These are phyloP conservation scores for Drosophila formosana DNA, from an alignment of 2,888 invertebrate species.

Conservation along the genomic window DNA sequence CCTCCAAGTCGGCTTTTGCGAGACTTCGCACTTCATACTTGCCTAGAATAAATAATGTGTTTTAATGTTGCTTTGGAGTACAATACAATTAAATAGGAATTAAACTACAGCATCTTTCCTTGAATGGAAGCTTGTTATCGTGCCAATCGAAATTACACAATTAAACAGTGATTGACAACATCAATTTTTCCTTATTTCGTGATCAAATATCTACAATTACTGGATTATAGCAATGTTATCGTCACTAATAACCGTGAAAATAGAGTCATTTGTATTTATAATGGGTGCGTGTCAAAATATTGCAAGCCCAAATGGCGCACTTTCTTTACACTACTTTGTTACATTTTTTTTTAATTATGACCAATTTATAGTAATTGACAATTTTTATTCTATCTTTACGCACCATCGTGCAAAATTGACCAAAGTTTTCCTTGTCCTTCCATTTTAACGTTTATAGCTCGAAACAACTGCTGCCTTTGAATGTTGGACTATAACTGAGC, in stretches of 20 bases:
- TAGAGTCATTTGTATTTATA: not conserved
- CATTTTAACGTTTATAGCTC: no score
- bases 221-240: constrained; percentile 5
- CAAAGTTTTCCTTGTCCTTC: no score
- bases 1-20: constrained; percentile 87
- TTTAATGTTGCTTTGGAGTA: not conserved
- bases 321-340: not conserved
- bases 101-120: not conserved
- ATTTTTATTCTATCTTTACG: no score
- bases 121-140: not conserved
- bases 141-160: not conserved
- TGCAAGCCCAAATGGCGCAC: not conserved
- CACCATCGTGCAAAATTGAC: no score
- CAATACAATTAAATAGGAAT: not conserved
- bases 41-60: constrained; percentile 83
- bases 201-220: not conserved
- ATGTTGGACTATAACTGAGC: no score
- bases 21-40: constrained; percentile 87
- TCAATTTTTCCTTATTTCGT: not conserved
- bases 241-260: not conserved
- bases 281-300: constrained; percentile 13
- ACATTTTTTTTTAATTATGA: no score
- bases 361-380: no score
- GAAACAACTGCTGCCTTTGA: no score
- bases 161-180: not conserved